Base-by-base conservation (phyloP, 1,140 invertebrate genomes). In the Hydropsyche tenuis region DNA sequence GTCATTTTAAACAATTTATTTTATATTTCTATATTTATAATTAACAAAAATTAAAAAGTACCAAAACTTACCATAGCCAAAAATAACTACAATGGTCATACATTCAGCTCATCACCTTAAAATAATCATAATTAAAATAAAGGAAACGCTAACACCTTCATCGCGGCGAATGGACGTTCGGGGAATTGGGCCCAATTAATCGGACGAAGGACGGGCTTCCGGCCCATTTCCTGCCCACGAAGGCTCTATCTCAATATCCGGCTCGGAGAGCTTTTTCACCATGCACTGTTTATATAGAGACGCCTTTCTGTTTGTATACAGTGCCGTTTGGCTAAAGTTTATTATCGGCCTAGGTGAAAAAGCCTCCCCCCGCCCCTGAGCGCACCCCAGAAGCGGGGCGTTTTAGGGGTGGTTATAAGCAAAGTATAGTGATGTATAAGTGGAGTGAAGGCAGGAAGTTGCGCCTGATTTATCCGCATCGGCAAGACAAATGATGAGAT, bases 241-340 rank as follows among this genome's bases (percentile, higher is more conserved):
- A 60, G 56, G 56, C 56, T 60, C 56, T 48, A 48, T 48, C 45
- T 60, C 23, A 60, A 60, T 60, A 60, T 60, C 56, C 56, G 23
- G 56, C 9, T n/a, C n/a, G n/a, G n/a, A n/a, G n/a, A n/a, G n/a
- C n/a, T 60, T 27, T 60, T 60, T 37, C 30, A 37, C 30, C 3
- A 4, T 7, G 9, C 56, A 7, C 23, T 60, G 20, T 60, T 60
- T 27, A 22, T 23, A 60, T 25, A 25, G n/a, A 25, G 56, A 23
- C 56, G 22, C 23, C 23, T 22, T 23, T 12, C 56, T 53, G 22
- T n/a, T n/a, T n/a, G n/a, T n/a, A n/a, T n/a, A n/a, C n/a, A n/a
- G n/a, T n/a, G n/a, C 30, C 30, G 3, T 37, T 60, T 25, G 23
- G 12, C 56, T 4, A 25, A 25, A 60, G 56, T 60, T 14, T 60